phyloP scores from a whole-genome alignment of 1,140 invertebrate genomes.

The Danaus melanippus region DNA sequence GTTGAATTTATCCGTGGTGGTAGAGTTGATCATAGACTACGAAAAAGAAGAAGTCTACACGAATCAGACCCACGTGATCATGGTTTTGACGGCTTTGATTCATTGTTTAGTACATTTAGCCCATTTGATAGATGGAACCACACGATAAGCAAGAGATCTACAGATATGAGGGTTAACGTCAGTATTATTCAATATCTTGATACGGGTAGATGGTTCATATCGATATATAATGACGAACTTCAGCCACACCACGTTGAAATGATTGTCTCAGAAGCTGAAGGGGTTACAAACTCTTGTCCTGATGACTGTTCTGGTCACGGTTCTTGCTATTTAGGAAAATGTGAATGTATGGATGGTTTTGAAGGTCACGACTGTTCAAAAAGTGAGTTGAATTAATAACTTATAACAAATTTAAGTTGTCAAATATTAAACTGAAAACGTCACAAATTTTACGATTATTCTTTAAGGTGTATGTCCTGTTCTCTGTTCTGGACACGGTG shows the following conservation, averaged over 20 bases:
- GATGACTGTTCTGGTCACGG: conserved; percentile 96
- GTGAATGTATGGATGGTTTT: conserved; percentile 96
- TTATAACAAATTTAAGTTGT: too few species aligned
- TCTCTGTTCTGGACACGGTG: conserved; percentile 95
- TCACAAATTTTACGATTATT: conserved; percentile 11
- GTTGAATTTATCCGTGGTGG: conserved; percentile 92
- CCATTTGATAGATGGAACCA: conserved; percentile 74
- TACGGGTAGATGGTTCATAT: conserved; percentile 94
- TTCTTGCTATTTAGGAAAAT: conserved; percentile 94
- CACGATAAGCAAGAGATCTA: conserved; percentile 74
- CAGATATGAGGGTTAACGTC: conserved; percentile 84
- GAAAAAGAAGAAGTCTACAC: conserved; percentile 67
- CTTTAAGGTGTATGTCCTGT: conserved; percentile 93
- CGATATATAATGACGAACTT: conserved; percentile 95
- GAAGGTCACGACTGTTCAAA: conserved; percentile 93
- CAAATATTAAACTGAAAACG: too few species aligned
- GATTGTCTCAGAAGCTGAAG: conserved; percentile 87
- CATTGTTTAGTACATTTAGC: conserved; percentile 63
- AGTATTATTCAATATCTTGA: conserved; percentile 91
- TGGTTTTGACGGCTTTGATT: conserved; percentile 50
- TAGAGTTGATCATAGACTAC: conserved; percentile 81
- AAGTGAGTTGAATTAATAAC: conserved; percentile 75
- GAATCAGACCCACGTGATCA: conserved; percentile 44
- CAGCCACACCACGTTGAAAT: conserved; percentile 86
- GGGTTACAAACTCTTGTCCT: conserved; percentile 89